phyloP scores from a whole-genome alignment of 2,113 vertebrate species.

The Brachirus orientalis region DNA sequence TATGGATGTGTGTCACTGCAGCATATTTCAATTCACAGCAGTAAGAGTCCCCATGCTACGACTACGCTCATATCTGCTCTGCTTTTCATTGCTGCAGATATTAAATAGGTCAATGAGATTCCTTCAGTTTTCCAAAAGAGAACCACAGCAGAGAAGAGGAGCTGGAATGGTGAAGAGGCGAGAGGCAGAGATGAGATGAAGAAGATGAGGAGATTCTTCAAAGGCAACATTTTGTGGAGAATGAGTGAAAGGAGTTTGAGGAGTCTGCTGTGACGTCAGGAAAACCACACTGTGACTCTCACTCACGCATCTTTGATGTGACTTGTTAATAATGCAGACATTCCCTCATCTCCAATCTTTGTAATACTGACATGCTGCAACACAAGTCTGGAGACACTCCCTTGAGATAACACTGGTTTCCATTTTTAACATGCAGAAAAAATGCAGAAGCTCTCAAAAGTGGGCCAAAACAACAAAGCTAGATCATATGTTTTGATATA shows the following conservation, averaged over 20 bases:
- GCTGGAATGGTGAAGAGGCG: slow-evolving; percentile 15
- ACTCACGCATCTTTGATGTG: not conserved
- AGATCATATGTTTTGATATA: not conserved
- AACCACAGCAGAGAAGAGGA: slow-evolving; percentile 30
- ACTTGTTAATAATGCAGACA: slow-evolving; percentile 23
- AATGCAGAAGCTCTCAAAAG: not conserved
- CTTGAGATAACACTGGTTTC: not conserved
- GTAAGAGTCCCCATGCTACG: slow-evolving; percentile 33
- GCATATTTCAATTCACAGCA: slow-evolving; percentile 58
- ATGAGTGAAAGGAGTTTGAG: not conserved
- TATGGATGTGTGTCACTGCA: slow-evolving; percentile 68
- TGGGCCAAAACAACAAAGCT: not conserved
- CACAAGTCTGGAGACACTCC: not conserved
- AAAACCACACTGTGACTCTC: not conserved
- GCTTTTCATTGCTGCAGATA: slow-evolving; percentile 57
- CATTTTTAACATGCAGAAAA: not conserved
- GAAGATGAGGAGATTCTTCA: slow-evolving; percentile 25
- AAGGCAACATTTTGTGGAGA: not conserved
- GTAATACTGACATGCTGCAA: slow-evolving; percentile 9
- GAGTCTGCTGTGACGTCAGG: slow-evolving; percentile 16
- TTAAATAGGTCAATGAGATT: slow-evolving; percentile 85
- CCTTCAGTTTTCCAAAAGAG: slow-evolving; percentile 51
- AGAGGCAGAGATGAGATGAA: slow-evolving; percentile 26
- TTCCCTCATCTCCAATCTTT: slow-evolving; percentile 16
- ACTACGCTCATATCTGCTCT: slow-evolving; percentile 40